A percentile compares a stretch with the other conserved stretches of the same genome.
These are phyloP conservation scores for Pyrocoelia pectoralis DNA, from an alignment of 2,888 invertebrate genomes.

Conservation along the genomic window DNA sequence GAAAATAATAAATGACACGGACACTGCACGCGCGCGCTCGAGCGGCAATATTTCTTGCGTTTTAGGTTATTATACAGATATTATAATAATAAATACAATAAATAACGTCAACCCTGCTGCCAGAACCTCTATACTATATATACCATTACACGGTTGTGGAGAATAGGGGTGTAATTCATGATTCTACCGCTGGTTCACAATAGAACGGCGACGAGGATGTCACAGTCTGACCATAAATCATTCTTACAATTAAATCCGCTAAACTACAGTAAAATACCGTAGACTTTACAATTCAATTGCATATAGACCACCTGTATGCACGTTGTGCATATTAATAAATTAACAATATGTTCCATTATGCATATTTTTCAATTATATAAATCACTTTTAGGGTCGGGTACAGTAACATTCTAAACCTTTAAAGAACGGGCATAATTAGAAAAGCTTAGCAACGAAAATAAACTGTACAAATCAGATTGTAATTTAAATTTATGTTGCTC, in stretches of 20 bases:
- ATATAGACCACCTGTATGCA: constrained; percentile 51
- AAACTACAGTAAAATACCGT: constrained; percentile 54
- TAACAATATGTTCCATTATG: background rate
- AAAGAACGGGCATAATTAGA: no score
- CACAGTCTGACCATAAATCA: constrained; percentile 55
- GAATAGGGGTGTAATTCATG: constrained; percentile 46
- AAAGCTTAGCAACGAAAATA: no score
- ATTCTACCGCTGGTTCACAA: constrained; percentile 42
- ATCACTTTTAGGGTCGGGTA: no score
- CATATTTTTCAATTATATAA: background rate
- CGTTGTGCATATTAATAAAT: constrained; percentile 24
- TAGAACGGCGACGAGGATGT: constrained; percentile 50
- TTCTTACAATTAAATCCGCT: constrained; percentile 57
- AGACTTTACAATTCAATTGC: constrained; percentile 48
- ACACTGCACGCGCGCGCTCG: constrained; percentile 23
- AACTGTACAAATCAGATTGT: no score
- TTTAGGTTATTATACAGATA: constrained; percentile 37
- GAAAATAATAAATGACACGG: constrained; percentile 29
- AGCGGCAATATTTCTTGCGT: constrained; percentile 29
- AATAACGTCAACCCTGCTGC: constrained; percentile 35
- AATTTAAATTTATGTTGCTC: no score
- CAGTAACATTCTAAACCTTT: no score
- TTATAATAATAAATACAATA: constrained; percentile 42
- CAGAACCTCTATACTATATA: constrained; percentile 23
- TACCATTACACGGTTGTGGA: constrained; percentile 40